These are phyloP conservation scores for Theropithecus gelada DNA, from an alignment of 2,113 vertebrate genomes.

Conservation along the genomic window DNA sequence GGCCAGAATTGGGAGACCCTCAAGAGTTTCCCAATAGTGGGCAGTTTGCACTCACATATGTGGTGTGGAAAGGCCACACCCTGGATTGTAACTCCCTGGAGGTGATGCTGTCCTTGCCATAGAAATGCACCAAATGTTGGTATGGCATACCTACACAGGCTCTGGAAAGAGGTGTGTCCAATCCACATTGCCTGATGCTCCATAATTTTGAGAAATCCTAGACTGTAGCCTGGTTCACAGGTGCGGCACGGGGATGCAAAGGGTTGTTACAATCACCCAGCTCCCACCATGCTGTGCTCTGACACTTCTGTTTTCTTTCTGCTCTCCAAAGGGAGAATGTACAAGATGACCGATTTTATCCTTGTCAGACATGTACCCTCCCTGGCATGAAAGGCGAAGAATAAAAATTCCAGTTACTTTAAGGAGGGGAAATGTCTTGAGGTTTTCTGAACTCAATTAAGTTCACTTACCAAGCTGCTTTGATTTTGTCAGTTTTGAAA, in stretches of 20 bases:
- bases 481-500: constrained; percentile 50
- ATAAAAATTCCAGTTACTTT: neutral
- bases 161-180: neutral
- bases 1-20: neutral
- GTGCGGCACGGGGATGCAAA: no score
- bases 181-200: neutral
- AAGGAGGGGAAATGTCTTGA: neutral
- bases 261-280: neutral
- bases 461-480: neutral
- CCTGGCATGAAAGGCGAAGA: neutral
- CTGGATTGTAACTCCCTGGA: neutral
- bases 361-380: neutral
- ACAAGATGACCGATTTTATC: neutral
- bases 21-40: neutral
- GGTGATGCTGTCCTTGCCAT: neutral
- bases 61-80: neutral
- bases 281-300: neutral
- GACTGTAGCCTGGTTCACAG: neutral
- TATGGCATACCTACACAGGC: no score
- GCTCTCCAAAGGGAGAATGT: neutral
- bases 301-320: neutral
- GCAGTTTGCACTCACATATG: neutral
- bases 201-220: neutral
- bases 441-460: constrained; percentile 35
- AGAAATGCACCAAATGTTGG: neutral